Evolutionary conservation across 1,140 invertebrate species (phyloP).

Genomic region (Cotesia vestalis): DNA sequence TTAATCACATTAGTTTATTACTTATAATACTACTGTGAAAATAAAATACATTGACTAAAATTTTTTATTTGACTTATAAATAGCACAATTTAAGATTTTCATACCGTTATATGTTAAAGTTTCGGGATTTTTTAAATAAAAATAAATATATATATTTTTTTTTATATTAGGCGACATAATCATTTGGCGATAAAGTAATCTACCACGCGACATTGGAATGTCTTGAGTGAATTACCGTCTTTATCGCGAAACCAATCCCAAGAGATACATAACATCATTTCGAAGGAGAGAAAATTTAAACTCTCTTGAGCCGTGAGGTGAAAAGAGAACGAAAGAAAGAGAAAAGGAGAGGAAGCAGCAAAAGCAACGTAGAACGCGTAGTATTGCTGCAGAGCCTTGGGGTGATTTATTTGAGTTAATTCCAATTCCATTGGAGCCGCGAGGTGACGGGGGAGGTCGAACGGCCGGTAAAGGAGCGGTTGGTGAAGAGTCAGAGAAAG

Average conservation of each 20-base stretch:
- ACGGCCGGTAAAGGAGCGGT: slow-evolving; percentile 20
- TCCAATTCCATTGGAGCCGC: slow-evolving; percentile 68
- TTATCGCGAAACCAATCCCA: slow-evolving; percentile 22
- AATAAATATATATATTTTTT: not conserved
- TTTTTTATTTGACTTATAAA: too few relatives aligned
- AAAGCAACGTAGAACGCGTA: slow-evolving; percentile 12
- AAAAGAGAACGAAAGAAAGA: slow-evolving; percentile 1
- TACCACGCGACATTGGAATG: slow-evolving; percentile 26
- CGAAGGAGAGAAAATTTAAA: slow-evolving; percentile 60
- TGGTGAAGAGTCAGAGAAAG: slow-evolving; percentile 26
- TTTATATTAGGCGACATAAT: not conserved
- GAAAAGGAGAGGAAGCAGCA: too few relatives aligned
- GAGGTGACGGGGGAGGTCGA: slow-evolving; percentile 36
- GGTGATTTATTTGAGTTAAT: slow-evolving; percentile 68
- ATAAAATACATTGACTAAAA: not conserved
- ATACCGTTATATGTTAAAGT: too few relatives aligned
- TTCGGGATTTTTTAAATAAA: not conserved
- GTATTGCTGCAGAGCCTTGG: slow-evolving; percentile 41
- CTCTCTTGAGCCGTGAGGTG: slow-evolving; percentile 31
- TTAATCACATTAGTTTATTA: too few relatives aligned
- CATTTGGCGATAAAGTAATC: slow-evolving; percentile 23
- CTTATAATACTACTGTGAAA: too few relatives aligned
- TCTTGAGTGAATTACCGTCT: slow-evolving; percentile 17
- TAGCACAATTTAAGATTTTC: too few relatives aligned
- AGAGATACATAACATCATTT: slow-evolving; percentile 48